Evolutionary conservation across 2,113 vertebrate genomes (phyloP), one percentile per base, ranked within the genome.

Genomic region (Labrus mixtus): DNA sequence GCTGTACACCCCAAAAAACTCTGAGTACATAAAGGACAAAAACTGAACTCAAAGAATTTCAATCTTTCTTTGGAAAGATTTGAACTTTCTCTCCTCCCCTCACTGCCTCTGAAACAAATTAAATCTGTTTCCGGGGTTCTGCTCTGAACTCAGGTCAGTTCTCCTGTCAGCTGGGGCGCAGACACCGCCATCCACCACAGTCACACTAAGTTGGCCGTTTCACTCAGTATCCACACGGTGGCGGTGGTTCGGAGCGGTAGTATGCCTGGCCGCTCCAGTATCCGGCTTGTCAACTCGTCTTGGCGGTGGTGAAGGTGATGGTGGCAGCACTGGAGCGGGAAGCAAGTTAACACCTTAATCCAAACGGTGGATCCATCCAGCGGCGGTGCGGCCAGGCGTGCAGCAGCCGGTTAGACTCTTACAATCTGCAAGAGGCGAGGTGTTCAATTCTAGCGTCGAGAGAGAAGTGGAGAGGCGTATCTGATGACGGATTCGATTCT

Each of bases 401-500:
- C 56, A 84, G 62, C 56, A 10, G 73, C 67, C 36, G 8, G 70
- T 84, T 79, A 61, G 67, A 62, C 69, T 71, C 67, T 66, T 5
- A 23, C 73, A 86, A 86, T 84, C 82, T 82, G 75, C 59, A 55
- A 11, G 25, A 73, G 73, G 62, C 59, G 66, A 81, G 65, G 43
- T 45, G 74, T 88, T 81, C 83, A 78, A 89, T 88, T 72, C 81
- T 71, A 74, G 76, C 50, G 15, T 11, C 20, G 53, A 85, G 68
- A 33, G 68, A 33, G 41, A 58, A 23, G 59, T 58, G 29, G n/a
- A 55, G 79, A 85, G 81, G 84, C 65, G 79, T 77, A 79, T 88
- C 82, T 88, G 89, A 90, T 90, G 86, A 83, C 81, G 75, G 89
- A 74, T 83, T 84, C 20, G 41, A 86, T 81, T 87, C 72, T 83